Evolutionary conservation across 2,797 vertebrate species (phyloP).

Genomic region (Limnodromus scolopaceus): DNA sequence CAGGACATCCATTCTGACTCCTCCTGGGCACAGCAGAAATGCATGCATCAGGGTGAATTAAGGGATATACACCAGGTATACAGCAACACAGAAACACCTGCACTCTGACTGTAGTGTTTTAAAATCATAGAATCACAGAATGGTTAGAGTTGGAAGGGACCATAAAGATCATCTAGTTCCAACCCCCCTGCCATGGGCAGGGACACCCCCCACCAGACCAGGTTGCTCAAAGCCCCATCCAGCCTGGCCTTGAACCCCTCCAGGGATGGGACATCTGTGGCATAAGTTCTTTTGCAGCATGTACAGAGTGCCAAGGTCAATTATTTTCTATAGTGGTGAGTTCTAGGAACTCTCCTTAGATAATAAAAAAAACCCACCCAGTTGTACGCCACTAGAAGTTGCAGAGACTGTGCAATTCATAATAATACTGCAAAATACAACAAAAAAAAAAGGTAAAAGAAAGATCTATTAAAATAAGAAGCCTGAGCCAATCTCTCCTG

Average conservation of each 20-base stretch:
- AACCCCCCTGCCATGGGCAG: background rate
- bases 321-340: background rate
- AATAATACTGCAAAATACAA: background rate
- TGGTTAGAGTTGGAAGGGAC: too few species aligned
- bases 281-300: background rate
- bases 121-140: background rate
- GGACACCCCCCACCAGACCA: background rate
- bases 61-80: background rate
- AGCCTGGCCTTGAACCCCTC: background rate
- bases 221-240: background rate
- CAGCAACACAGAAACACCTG: background rate
- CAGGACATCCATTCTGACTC: slow-evolving; percentile 65
- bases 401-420: background rate
- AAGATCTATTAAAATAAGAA: background rate
- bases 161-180: background rate
- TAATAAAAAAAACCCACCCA: background rate
- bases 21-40: background rate
- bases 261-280: background rate
- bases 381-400: background rate
- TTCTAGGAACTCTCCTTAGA: background rate
- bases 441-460: background rate
- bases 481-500: background rate
- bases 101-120: accelerated
- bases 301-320: background rate
- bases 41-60: background rate